These are phyloP conservation scores for Melanchra persicariae DNA, from an alignment of 2,888 invertebrate species.

Conservation along the genomic window DNA sequence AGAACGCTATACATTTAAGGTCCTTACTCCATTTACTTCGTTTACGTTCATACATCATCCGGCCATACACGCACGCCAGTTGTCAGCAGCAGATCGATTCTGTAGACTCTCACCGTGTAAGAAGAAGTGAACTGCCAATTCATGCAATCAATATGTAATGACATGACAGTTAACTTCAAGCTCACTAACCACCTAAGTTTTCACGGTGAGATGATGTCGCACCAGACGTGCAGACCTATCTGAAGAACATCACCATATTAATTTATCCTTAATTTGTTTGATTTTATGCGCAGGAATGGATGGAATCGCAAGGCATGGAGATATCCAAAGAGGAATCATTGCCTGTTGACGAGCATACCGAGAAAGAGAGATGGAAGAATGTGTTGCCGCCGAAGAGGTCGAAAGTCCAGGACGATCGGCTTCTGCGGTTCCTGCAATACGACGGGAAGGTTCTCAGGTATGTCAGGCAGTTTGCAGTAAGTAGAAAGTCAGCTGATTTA, in stretches of 20 bases:
- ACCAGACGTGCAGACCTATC: too few relatives aligned
- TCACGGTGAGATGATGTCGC: too few relatives aligned
- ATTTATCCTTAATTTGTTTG: slow-evolving; percentile 4
- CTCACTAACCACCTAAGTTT: too few relatives aligned
- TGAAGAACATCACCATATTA: too few relatives aligned
- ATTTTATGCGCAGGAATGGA: slow-evolving; percentile 91
- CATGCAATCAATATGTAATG: too few relatives aligned
- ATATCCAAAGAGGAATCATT: slow-evolving; percentile 92
- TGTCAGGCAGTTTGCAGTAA: slow-evolving; percentile 59
- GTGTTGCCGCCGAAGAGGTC: slow-evolving; percentile 76
- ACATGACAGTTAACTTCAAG: too few relatives aligned
- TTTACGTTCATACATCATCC: neutral
- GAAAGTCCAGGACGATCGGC: slow-evolving; percentile 75
- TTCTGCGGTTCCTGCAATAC: slow-evolving; percentile 94
- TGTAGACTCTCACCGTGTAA: too few relatives aligned
- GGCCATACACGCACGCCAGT: neutral
- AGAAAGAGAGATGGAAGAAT: slow-evolving; percentile 86
- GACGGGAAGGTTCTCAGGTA: slow-evolving; percentile 95
- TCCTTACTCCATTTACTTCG: neutral
- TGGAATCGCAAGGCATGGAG: slow-evolving; percentile 95
- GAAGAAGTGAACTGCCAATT: too few relatives aligned
- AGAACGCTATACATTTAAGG: neutral
- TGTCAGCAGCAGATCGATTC: neutral
- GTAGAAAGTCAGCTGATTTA: neutral
- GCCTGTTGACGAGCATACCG: slow-evolving; percentile 93